Evolutionary conservation across 1,140 invertebrate genomes (phyloP), one percentile per base, ranked within the genome.

Genomic region (Ericerus pela): DNA sequence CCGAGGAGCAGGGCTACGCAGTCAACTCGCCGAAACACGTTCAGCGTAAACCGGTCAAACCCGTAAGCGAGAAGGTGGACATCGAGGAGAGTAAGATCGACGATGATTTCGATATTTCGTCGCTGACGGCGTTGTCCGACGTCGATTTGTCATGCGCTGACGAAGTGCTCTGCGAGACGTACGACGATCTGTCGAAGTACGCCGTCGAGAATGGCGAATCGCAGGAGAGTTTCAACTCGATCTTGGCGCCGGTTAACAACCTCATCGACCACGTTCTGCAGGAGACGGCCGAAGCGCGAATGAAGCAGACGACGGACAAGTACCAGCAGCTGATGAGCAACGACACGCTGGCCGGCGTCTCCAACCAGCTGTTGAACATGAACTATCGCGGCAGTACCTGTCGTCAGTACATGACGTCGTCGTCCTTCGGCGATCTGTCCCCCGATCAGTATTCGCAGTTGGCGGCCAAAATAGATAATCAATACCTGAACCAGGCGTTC

Each of bases 1-100:
- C 41, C 41, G 41, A 47, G 26, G 41, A 47, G 26, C 10, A 47
- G 26, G 41, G 41, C 3, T 47, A 47, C 41, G 41, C 41, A 24
- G 2, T 47, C 2, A 47, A 47, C 14, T 20, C 41, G 20, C 41
- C 41, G 2, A 47, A 47, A 47, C 20, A 24, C 22, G 41, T 47
- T 5, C 22, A 41, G n/a, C 2, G 14, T 47, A 47, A 47, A 24
- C 41, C 22, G 26, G 8, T 10, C 3, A 47, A n/a, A n/a, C n/a
- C n/a, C n/a, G n/a, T n/a, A n/a, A n/a, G n/a, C n/a, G n/a, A n/a
- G n/a, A n/a, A n/a, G n/a, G 11, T 47, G 2, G 41, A 47, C 14
- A 38, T 14, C n/a, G n/a, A n/a, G n/a, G 20, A 14, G 12, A 47
- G 16, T 24, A 10, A 24, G 26, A 8, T 47, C 2, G 41, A 47